These are phyloP conservation scores for Magallana angulata DNA, from an alignment of 1,140 invertebrate species.

Conservation along the genomic window DNA sequence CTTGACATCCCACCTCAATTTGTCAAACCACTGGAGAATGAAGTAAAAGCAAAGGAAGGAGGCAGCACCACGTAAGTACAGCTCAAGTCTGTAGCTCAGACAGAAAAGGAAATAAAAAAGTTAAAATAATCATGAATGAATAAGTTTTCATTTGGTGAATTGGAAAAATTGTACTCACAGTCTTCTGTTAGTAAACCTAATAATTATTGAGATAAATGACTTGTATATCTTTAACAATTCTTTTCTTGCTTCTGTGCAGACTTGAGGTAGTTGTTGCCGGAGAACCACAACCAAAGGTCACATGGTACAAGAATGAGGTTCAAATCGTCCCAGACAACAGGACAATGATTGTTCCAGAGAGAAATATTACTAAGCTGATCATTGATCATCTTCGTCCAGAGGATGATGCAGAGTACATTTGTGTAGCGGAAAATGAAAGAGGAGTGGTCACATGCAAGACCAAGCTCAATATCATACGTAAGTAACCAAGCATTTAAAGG, in stretches of 20 bases:
- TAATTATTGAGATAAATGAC: too few relatives aligned
- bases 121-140: too few relatives aligned
- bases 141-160: too few relatives aligned
- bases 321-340: constrained; percentile 67
- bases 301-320: constrained; percentile 75
- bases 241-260: constrained; percentile 57
- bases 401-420: constrained; percentile 77
- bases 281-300: constrained; percentile 74
- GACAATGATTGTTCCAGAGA: constrained; percentile 70
- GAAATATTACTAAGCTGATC: constrained; percentile 68
- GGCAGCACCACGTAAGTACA: constrained; percentile 73
- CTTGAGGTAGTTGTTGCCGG: constrained; percentile 73
- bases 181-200: too few relatives aligned
- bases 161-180: too few relatives aligned
- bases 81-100: background rate
- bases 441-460: constrained; percentile 76
- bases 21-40: constrained; percentile 67
- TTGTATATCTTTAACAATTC: too few relatives aligned
- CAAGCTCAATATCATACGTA: constrained; percentile 76
- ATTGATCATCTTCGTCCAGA: constrained; percentile 74
- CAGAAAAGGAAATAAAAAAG: background rate
- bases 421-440: constrained; percentile 75
- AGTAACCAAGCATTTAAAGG: constrained; percentile 53
- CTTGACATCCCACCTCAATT: constrained; percentile 75
- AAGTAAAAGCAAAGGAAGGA: constrained; percentile 72